phyloP scores from a whole-genome alignment of 2,113 vertebrate genomes.

The Aleadryas rufinucha region DNA sequence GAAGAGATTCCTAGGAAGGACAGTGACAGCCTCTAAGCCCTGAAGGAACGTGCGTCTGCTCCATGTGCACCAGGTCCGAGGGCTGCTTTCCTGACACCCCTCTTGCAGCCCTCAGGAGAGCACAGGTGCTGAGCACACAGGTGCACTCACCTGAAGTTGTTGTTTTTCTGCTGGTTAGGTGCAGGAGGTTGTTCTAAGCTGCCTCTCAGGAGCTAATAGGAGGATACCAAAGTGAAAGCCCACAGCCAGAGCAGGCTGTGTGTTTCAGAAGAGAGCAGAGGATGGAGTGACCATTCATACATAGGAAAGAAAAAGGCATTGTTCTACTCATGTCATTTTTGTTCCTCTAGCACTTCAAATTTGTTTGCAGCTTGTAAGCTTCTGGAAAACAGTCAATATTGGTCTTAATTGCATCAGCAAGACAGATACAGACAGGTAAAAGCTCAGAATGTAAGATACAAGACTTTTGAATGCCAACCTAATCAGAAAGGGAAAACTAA shows the following conservation, averaged over 20 bases:
- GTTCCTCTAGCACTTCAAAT: not conserved
- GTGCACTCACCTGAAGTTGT: not conserved
- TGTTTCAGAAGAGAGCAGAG: not conserved
- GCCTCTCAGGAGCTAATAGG: not conserved
- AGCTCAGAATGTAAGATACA: not conserved
- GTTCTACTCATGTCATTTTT: not conserved
- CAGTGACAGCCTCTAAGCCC: not conserved
- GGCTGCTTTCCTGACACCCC: not conserved
- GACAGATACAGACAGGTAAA: not conserved
- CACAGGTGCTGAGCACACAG: rapidly evolving
- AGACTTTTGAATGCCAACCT: not conserved
- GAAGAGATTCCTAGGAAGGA: not conserved
- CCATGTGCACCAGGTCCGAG: rapidly evolving
- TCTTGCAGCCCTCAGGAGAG: not conserved
- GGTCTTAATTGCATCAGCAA: not conserved
- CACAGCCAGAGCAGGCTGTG: rapidly evolving
- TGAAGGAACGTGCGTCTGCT: rapidly evolving
- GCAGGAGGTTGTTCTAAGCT: not conserved
- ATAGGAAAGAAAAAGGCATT: not conserved
- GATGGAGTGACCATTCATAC: not conserved
- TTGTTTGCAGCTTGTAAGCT: not conserved
- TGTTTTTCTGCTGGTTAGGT: not conserved
- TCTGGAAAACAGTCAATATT: not conserved
- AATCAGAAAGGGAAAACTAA: not conserved
- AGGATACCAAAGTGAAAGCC: not conserved